Evolutionary conservation across 2,797 vertebrate genomes (phyloP).

Genomic region (Craterocephalus amniculus): DNA sequence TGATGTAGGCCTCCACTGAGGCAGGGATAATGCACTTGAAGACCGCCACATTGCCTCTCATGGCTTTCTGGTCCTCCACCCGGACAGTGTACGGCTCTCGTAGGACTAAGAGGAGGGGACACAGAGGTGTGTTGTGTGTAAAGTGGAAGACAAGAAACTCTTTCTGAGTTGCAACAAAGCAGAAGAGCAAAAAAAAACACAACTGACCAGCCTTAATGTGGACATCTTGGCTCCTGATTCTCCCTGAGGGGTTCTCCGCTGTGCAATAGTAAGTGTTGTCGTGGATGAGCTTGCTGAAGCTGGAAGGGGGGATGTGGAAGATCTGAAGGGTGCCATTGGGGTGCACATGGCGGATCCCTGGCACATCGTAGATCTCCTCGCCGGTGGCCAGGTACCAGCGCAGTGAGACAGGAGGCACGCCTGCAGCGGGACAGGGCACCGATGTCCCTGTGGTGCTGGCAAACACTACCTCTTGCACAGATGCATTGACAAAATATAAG

Average conservation of each 20-base stretch:
- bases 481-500: constrained; percentile 99
- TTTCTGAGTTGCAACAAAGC: constrained; percentile 5
- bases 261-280: constrained; percentile 99
- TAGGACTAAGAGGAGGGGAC: constrained; percentile 87
- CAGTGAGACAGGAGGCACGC: constrained; percentile 94
- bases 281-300: constrained; percentile 99
- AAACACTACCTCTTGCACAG: constrained; percentile 99
- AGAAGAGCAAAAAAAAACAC: neutral
- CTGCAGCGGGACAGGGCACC: constrained; percentile 97
- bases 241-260: constrained; percentile 99
- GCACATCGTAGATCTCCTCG: constrained; percentile 99
- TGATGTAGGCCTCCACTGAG: constrained; percentile 97
- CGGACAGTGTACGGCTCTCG: constrained; percentile 99
- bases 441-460: constrained; percentile 98
- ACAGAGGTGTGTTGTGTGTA: constrained; percentile 29
- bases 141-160: neutral
- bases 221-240: constrained; percentile 99
- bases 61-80: constrained; percentile 99
- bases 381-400: constrained; percentile 99
- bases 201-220: constrained; percentile 99
- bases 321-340: constrained; percentile 99
- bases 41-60: constrained; percentile 98
- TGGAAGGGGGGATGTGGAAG: constrained; percentile 98
- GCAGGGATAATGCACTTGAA: constrained; percentile 99
- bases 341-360: constrained; percentile 99